Evolutionary conservation across 2,888 invertebrate species (phyloP), one percentile per base, ranked within the genome.

Genomic region (Acleris emargana): DNA sequence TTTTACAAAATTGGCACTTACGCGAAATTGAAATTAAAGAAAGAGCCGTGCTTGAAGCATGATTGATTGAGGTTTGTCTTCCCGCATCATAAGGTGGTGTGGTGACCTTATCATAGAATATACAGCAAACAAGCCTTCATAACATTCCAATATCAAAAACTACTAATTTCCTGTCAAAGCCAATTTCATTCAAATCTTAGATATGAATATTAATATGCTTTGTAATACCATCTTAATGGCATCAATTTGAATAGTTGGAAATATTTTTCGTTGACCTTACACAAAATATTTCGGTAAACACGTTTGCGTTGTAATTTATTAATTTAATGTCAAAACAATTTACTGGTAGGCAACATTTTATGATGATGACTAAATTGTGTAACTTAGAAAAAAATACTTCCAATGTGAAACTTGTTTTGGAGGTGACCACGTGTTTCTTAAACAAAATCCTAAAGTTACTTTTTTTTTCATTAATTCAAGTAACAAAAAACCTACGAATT

Each of bases 261-360:
- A 55, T 49, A 55, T 62, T 62, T 53, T 62, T 49, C 62, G 54
- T 54, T 43, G 53, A 54, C 58, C 53, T 61, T 53, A 53, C 38
- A 17, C 47, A 55, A 58, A 57, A 43, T 45, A 57, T 62, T 32
- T 58, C 32, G 47, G 32, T 20, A 11, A 25, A 20, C 52, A 57
- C n/a, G 32, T 58, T 52, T 58, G 28, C 13, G 2, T 43, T 17
- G n/a, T 58, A 49, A 55, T 62, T 22, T 38, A 49, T 62, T 51
- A 28, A 63, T 51, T 32, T 42, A 51, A 58, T 32, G 50, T 63
- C 62, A 55, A 52, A 63, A 58, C 45, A 57, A 45, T 63, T 63
- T 22, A 58, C 20, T 20, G 32, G 9, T 32, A 16, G 45, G 5
- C 45, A 58, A 52, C 51, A 13, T 28, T 22, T 50, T 32, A 42